Evolutionary conservation across 1,140 invertebrate species (phyloP), one percentile per base, ranked within the genome.

Genomic region (Eumaeus atala): DNA sequence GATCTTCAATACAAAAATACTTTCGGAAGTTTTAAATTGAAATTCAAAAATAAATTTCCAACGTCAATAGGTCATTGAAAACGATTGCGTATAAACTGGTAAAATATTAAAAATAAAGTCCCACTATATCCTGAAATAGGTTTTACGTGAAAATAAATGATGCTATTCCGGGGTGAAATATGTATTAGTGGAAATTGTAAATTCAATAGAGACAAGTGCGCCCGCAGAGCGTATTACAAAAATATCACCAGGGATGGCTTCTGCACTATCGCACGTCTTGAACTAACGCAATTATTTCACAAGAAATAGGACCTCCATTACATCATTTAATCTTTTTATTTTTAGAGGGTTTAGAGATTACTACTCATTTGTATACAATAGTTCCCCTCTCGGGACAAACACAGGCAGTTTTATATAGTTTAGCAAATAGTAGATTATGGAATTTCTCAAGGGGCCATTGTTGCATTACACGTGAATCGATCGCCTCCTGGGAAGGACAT

Each of bases 261-360:
- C 40, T 14, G 40, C 40, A 44, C 40, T 44, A 44, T 44, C 40
- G 38, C 38, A 40, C 12, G 40, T 44, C 40, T 16, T 44, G 40
- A 44, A 44, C 16, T 44, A 16, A 44, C 40, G 40, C 40, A 16
- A 44, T 28, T 44, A 44, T 44, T 44, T 44, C 40, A 44, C 16
- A 44, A 16, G 7, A 44, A 28, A 28, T 28, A 28, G 21, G 21
- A 28, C 21, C 21, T 28, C 21, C n/a, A n/a, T n/a, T 28, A 6
- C 21, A 2, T 28, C 21, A 28, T 28, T 3, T 28, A 3, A 3
- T 6, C 21, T 28, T 28, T 28, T 6, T 28, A 28, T 28, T 28
- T 28, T 28, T 2, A n/a, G n/a, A n/a, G n/a, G n/a, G n/a, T n/a
- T 28, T 6, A 28, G 2, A 28, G 2, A 28, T 28, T 28, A 6